Base-by-base conservation (phyloP, 1,140 invertebrate genomes). In the Thaumetopoea pityocampa region DNA sequence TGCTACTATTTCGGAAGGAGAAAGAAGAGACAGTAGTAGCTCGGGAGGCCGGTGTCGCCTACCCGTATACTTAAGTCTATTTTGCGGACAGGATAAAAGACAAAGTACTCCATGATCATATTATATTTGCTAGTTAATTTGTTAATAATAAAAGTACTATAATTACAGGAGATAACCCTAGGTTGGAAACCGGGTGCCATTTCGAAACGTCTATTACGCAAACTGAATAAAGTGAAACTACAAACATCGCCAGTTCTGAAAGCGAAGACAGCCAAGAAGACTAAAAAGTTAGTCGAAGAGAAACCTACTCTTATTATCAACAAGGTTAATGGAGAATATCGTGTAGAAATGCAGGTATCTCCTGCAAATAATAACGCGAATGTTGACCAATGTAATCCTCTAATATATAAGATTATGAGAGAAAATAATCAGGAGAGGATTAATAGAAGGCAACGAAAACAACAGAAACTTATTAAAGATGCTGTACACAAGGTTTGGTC, bases 121-220 rank as follows among this genome's bases (percentile, higher is more conserved):
- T n/a, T n/a, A n/a, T n/a, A 23, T 23, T 23, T 23, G n/a, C 9
- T 23, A 8, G 18, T 4, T 19, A 19, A 6, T 23, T 4, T 23
- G 9, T 23, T 5, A 2, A 7, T 23, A 7, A n/a, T 23, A 30
- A 19, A 11, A 20, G n/a, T 20, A 29, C 17, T 43, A 28, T 42
- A 0, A 29, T 38, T 34, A 0, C 18, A 78, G n/a, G n/a, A n/a
- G 72, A 51, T 69, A 3, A 37, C 43, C 12, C 24, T 46, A 27
- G 71, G 67, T 15, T 80, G 78, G 78, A 69, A 50, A 30, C 78
- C 78, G 4, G 78, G 78, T 3, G 76, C 76, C 4, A 65, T 82
- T 40, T 71, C 78, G 0, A 80, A 73, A 32, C 51, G 48, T 5
- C 43, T 82, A 1, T 44, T 80, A 0, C 47, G 42, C 17, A 60